Base-by-base conservation (phyloP, 1,140 invertebrate genomes). In the Drosophila teissieri region DNA sequence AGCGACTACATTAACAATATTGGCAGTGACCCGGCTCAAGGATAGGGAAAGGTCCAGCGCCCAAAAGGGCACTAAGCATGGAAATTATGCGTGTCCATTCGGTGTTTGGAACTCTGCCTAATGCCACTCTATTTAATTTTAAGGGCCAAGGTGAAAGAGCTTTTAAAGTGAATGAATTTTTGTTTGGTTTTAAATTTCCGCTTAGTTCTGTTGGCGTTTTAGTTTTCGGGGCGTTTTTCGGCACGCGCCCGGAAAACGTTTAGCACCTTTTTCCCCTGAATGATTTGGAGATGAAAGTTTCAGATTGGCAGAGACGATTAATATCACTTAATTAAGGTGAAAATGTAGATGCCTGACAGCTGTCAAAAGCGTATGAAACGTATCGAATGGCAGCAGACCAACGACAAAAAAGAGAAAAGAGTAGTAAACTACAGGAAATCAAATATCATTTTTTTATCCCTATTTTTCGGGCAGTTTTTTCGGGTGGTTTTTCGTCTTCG, bases 251-350 rank as follows among this genome's bases (percentile, higher is more conserved):
- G 10, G 2, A 19, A 2, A 37, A 53, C 15, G 27, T 53, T 63
- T 77, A 46, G 65, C 75, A 77, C 56, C 46, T 55, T 65, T 73
- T 45, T 19, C 34, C 6, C 19, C 53, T 6, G 10, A 40, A 24
- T 4, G 7, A 12, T 42, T 40, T 40, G 14, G 17, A 40, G 68
- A 72, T 72, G 68, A 77, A 76, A 76, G 62, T 68, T 57, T 12
- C 24, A 69, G 74, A 77, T 77, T 69, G 39, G 22, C 57, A 63
- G 73, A 63, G 51, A 79, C 81, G 85, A 90, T 90, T 85, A 90
- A 90, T 90, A 90, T 90, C 85, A 90, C 85, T 90, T 90, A 90
- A 90, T 90, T 90, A 90, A 90, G 85, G 85, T 90, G 85, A 69
- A 90, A 90, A 90, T 90, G 17, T 81, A 90, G 70, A 76, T 70